Percentiles rank a stretch among this genome's conserved stretches.
Conservation (phyloP, 2,113 vertebrate genomes). For the Nansenia antarctica region DNA sequence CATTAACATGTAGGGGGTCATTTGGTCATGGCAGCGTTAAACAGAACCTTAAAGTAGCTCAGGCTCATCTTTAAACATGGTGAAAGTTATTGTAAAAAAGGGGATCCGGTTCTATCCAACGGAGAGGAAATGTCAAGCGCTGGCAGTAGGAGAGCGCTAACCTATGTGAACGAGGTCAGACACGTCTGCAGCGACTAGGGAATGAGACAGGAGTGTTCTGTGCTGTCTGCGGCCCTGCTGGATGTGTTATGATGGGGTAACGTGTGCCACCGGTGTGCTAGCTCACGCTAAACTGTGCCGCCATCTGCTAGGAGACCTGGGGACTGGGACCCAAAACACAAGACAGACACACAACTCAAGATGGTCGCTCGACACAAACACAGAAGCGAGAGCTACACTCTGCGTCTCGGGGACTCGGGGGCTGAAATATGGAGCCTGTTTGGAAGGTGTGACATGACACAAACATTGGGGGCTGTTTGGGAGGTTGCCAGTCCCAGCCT, state of each 20-base stretch:
- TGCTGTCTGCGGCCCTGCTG: slow-evolving; percentile 9
- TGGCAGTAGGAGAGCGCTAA: slow-evolving; percentile 12
- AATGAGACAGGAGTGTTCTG: slow-evolving; percentile 12
- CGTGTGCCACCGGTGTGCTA: slow-evolving; percentile 35
- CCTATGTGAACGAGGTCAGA: slow-evolving; percentile 41
- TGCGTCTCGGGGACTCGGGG: slow-evolving; percentile 30
- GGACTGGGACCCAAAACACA: slow-evolving; percentile 48
- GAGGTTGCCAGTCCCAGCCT: slow-evolving; percentile 28
- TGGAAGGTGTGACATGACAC: slow-evolving; percentile 58
- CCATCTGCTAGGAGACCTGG: slow-evolving; percentile 66
- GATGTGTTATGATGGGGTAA: slow-evolving; percentile 48
- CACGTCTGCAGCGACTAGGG: slow-evolving; percentile 29
- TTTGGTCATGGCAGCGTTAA: background rate
- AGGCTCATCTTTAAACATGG: background rate
- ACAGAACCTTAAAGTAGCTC: background rate
- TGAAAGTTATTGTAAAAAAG: background rate
- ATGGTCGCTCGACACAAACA: slow-evolving; percentile 52
- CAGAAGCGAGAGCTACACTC: slow-evolving; percentile 24
- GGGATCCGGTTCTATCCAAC: background rate
- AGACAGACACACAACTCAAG: slow-evolving; percentile 55
- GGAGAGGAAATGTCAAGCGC: background rate
- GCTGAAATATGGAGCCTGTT: slow-evolving; percentile 49
- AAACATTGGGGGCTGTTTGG: slow-evolving; percentile 42
- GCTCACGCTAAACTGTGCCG: slow-evolving; percentile 62
- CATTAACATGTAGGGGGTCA: background rate